Conservation (phyloP, 2,113 vertebrate genomes). For the Peromyscus californicus region DNA sequence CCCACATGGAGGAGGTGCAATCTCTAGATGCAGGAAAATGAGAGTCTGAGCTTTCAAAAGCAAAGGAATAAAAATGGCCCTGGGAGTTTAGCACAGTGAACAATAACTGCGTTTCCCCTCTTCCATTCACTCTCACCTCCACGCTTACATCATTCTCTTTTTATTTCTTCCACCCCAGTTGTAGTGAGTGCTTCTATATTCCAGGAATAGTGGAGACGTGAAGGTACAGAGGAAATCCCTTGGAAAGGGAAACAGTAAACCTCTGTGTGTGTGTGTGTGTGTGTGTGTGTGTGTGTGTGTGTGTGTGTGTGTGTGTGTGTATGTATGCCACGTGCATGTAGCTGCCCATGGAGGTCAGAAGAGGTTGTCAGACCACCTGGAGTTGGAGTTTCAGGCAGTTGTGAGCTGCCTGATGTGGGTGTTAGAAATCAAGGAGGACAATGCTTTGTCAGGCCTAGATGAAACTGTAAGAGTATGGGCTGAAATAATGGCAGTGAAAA, state of each 20-base stretch:
- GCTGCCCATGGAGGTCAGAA: not conserved
- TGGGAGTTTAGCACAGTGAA: not conserved
- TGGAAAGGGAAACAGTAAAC: not conserved
- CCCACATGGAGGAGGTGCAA: too few species aligned
- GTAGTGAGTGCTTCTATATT: not conserved
- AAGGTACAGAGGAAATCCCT: not conserved
- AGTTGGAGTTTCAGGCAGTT: not conserved
- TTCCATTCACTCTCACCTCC: not conserved
- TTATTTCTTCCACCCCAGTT: not conserved
- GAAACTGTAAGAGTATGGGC: not conserved
- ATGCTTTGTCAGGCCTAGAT: not conserved
- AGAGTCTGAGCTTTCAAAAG: not conserved
- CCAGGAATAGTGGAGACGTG: not conserved
- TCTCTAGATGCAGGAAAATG: not conserved
- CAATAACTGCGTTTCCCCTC: not conserved
- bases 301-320: too few species aligned
- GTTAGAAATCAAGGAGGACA: not conserved
- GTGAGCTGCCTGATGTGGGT: not conserved
- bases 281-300: not conserved
- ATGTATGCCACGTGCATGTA: not conserved
- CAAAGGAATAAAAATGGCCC: not conserved
- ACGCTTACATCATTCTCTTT: not conserved
- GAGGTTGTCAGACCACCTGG: not conserved
- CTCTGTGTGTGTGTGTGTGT: not conserved
- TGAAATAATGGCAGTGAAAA: not conserved